phyloP scores from a whole-genome alignment of 64 coral and sea anemone genomes.

The Pachyseris speciosa region DNA sequence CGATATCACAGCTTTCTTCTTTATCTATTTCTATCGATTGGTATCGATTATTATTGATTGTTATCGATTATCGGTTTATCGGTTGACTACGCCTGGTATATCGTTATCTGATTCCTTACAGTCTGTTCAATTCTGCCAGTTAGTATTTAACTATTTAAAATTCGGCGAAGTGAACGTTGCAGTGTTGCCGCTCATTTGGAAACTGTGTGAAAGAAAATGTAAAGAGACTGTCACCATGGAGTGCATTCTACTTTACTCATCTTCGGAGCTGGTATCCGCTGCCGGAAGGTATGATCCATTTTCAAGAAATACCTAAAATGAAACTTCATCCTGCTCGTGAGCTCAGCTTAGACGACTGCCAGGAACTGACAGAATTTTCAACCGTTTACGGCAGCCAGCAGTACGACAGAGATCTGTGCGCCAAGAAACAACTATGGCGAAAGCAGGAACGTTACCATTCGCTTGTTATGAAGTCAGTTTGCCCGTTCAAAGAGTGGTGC shows the following conservation, averaged over 20 bases:
- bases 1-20: too few relatives aligned
- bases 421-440: conserved; percentile 58
- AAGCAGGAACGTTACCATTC: conserved; percentile 41
- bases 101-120: too few relatives aligned
- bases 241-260: conserved; percentile 56
- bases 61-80: too few relatives aligned
- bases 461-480: conserved; percentile 11
- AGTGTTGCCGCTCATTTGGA: conserved; percentile 56
- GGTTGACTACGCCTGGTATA: too few relatives aligned
- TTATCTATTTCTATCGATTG: too few relatives aligned
- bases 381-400: conserved; percentile 42
- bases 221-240: conserved; percentile 32
- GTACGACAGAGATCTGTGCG: conserved; percentile 60
- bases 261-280: conserved; percentile 56
- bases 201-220: conserved; percentile 66
- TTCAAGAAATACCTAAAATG: conserved; percentile 26
- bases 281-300: conserved; percentile 41
- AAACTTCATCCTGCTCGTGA: not conserved
- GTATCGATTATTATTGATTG: too few relatives aligned
- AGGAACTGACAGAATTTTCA: conserved; percentile 37
- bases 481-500: conserved; percentile 41
- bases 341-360: conserved; percentile 25
- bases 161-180: too few relatives aligned
- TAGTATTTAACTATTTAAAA: too few relatives aligned
- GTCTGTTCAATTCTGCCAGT: too few relatives aligned